Conservation (phyloP, 1,140 invertebrate species). For the Condylostylus longicornis region DNA sequence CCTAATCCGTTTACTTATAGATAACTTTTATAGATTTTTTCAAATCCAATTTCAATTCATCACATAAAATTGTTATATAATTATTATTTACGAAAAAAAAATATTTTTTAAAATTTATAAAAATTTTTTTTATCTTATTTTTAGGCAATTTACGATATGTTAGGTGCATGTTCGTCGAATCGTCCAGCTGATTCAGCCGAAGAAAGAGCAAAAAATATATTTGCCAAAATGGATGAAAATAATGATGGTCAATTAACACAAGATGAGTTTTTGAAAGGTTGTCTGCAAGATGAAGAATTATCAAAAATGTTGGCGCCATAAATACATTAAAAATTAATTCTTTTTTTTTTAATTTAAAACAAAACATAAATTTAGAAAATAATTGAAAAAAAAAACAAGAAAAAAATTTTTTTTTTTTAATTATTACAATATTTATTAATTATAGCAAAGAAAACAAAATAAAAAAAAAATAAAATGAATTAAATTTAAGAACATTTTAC, state of each 20-base stretch:
- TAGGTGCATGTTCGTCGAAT: constrained; percentile 87
- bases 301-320: constrained; percentile 91
- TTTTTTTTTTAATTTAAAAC: constrained; percentile 31
- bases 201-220: constrained; percentile 94
- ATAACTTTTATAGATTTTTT: neutral
- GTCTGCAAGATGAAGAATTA: constrained; percentile 92
- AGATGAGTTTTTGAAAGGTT: constrained; percentile 97
- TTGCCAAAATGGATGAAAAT: constrained; percentile 98
- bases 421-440: no score
- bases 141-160: constrained; percentile 98
- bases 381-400: no score
- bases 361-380: no score
- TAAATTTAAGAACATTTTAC: no score
- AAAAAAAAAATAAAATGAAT: no score
- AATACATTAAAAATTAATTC: constrained; percentile 34
- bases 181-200: constrained; percentile 83
- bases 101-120: neutral
- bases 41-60: neutral
- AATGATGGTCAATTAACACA: constrained; percentile 95
- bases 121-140: constrained; percentile 6
- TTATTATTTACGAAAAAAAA: neutral
- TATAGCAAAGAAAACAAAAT: no score
- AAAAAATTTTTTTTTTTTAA: no score
- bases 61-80: no score
- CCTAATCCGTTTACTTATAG: neutral